phyloP scores from a whole-genome alignment of 2,888 invertebrate species.

The Polymixis flavicincta region DNA sequence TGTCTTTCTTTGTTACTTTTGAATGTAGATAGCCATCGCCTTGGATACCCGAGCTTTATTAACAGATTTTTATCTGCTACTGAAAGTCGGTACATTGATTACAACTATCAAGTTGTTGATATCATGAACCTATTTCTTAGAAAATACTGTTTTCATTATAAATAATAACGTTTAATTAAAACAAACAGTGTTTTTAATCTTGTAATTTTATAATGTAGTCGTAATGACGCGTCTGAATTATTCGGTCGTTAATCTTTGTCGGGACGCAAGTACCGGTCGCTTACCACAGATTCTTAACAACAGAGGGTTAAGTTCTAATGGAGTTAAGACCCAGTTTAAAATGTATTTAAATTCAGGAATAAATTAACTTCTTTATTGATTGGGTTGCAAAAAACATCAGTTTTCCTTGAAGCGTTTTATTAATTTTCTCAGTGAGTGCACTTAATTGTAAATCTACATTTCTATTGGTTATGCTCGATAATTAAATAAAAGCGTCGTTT shows the following conservation, averaged over 20 bases:
- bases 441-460: slow-evolving; percentile 36
- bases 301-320: slow-evolving; percentile 69
- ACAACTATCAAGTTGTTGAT: slow-evolving; percentile 39
- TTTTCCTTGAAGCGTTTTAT: slow-evolving; percentile 37
- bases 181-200: slow-evolving; percentile 54
- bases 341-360: slow-evolving; percentile 64
- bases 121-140: slow-evolving; percentile 25
- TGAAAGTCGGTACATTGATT: slow-evolving; percentile 66
- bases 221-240: slow-evolving; percentile 70
- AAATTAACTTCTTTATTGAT: slow-evolving; percentile 49
- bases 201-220: slow-evolving; percentile 47
- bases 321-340: slow-evolving; percentile 67
- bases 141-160: slow-evolving; percentile 26
- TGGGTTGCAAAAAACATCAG: slow-evolving; percentile 36
- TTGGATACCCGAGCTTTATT: slow-evolving; percentile 70
- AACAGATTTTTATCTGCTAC: slow-evolving; percentile 70
- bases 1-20: slow-evolving; percentile 84
- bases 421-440: slow-evolving; percentile 49
- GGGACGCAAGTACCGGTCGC: slow-evolving; percentile 69
- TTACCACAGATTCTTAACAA: slow-evolving; percentile 72
- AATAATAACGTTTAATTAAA: slow-evolving; percentile 45
- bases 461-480: slow-evolving; percentile 52
- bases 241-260: slow-evolving; percentile 75
- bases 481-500: slow-evolving; percentile 51
- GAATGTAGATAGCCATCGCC: slow-evolving; percentile 74